Conservation (phyloP, 2,797 vertebrate genomes). For the Gallinago solitaria region DNA sequence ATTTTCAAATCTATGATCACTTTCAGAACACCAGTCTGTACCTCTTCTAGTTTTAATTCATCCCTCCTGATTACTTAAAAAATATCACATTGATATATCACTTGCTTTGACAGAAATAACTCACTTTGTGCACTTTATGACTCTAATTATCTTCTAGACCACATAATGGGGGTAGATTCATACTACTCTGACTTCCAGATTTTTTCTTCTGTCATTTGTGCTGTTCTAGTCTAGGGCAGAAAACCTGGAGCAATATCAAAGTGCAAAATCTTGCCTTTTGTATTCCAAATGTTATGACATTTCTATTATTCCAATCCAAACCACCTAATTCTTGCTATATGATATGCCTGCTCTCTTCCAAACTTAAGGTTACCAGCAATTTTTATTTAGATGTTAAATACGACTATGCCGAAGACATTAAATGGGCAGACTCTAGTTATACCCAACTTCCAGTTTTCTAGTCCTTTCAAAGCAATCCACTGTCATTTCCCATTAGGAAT, state of each 20-base stretch:
- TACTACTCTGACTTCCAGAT: not conserved
- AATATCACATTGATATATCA: not conserved
- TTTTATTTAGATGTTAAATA: not conserved
- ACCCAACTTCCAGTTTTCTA: not conserved
- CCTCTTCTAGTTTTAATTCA: not conserved
- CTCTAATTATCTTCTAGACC: not conserved
- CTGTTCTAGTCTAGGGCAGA: not conserved
- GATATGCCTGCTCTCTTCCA: not conserved
- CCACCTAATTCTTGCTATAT: not conserved
- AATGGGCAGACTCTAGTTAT: not conserved
- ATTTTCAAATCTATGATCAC: not conserved
- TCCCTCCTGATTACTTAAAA: not conserved
- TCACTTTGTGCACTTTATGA: not conserved
- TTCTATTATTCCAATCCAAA: not conserved
- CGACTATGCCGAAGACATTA: not conserved
- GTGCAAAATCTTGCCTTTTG: not conserved
- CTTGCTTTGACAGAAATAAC: not conserved
- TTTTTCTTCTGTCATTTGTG: not conserved
- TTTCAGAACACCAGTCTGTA: not conserved
- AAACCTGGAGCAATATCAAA: not conserved
- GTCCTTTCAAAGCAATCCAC: not conserved
- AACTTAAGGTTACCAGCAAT: not conserved
- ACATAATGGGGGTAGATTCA: not conserved
- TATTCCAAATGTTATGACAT: not conserved
- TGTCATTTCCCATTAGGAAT: not conserved